Evolutionary conservation across 2,888 invertebrate genomes (phyloP), one percentile per base, ranked within the genome.

Genomic region (Pseudococcus viburni): DNA sequence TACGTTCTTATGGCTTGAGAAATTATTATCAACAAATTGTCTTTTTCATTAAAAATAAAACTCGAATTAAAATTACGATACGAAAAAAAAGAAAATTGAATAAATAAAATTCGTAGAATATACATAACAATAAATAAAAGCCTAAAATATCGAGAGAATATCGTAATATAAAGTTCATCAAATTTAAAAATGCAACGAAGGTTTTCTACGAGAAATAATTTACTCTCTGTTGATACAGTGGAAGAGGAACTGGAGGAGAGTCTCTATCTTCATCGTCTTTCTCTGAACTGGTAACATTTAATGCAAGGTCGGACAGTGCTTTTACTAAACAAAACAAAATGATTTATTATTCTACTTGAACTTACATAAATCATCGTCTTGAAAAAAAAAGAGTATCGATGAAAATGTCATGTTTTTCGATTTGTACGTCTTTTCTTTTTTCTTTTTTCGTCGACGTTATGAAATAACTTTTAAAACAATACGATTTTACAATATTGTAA

Each of bases 141-240:
- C 26, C 80, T 12, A 15, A 26, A 73, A 46, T 83, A 42, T 19
- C 33, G 11, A 9, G 22, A 83, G 42, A 46, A 83, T 83, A 83
- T 46, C 46, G 80, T 46, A 26, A 80, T 73, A 26, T 73, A 83
- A 83, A 46, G 26, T 46, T 46, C 42, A 83, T 46, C 42, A 83
- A 83, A 19, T 83, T n/a, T 64, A 64, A 83, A 83, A 83, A 83
- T 83, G 80, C 80, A 83, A 83, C 46, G 46, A 83, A 33, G 26
- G 26, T 33, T 42, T 83, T 83, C 80, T 83, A 91, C 73, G 92
- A 91, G 92, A 95, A 96, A 93, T 94, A 96, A 92, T 96, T 96
- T 91, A 96, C 96, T 91, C 96, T 94, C 92, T 96, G 96, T 92
- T 97, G 96, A 91, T 96, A 96, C 90, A 96, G 93, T 88, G 96